Percentiles rank a stretch among this genome's conserved stretches.
These are phyloP conservation scores for Lacerta bilineata DNA, from an alignment of 2,797 vertebrate genomes.

Conservation along the genomic window DNA sequence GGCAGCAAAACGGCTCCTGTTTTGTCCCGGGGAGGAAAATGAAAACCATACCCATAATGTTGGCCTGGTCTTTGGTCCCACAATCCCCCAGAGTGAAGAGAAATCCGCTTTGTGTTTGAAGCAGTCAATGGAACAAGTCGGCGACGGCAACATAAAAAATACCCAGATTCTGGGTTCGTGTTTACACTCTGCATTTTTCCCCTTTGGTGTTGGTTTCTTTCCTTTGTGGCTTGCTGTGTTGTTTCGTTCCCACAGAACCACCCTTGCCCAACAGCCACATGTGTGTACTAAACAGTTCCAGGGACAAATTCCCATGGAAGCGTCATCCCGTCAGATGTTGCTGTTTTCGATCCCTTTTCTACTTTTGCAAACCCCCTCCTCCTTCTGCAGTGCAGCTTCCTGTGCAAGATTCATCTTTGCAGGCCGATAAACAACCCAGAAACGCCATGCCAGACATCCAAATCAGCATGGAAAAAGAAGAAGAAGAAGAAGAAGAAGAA, in stretches of 20 bases:
- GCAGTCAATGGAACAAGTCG: not conserved
- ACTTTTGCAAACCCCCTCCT: not conserved
- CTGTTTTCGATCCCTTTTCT: too few species aligned
- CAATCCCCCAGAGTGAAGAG: too few species aligned
- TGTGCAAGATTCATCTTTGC: too few species aligned
- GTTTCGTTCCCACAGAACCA: conserved; percentile 15
- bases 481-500: too few species aligned
- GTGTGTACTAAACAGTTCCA: conserved; percentile 6
- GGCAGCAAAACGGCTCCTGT: too few species aligned
- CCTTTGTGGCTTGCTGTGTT: conserved; percentile 7
- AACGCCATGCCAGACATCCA: too few species aligned
- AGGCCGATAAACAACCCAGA: not conserved
- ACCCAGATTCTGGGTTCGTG: not conserved
- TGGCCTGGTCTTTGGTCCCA: too few species aligned
- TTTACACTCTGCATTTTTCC: conserved; percentile 30
- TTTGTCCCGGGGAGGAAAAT: too few species aligned
- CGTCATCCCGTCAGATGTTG: not conserved
- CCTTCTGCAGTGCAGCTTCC: too few species aligned
- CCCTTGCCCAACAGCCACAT: not conserved
- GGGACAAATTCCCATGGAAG: conserved; percentile 11
- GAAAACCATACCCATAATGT: too few species aligned
- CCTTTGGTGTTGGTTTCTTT: not conserved
- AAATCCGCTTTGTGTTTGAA: too few species aligned
- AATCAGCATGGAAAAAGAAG: too few species aligned
- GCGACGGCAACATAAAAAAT: not conserved